Conservation (phyloP, 2,113 vertebrate species). For the Cynocephalus volans region DNA sequence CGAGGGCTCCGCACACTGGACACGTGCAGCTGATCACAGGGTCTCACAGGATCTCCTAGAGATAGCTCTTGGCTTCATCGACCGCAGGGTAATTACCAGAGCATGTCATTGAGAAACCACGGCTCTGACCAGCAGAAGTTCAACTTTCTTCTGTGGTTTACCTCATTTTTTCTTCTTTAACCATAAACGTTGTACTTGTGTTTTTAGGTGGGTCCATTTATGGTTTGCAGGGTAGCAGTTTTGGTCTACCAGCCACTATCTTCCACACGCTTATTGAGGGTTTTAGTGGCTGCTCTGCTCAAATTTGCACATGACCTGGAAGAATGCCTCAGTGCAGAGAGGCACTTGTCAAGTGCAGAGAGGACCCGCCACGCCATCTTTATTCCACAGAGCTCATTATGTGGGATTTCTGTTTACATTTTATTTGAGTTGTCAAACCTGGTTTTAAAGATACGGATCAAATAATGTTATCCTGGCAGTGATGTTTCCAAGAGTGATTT, state of each 20-base stretch:
- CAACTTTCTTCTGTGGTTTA: slow-evolving; percentile 15
- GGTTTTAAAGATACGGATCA: slow-evolving; percentile 10
- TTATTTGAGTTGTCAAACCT: slow-evolving; percentile 37
- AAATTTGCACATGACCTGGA: neutral
- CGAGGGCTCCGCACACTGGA: neutral
- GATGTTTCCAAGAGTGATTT: neutral
- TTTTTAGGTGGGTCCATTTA: slow-evolving; percentile 28
- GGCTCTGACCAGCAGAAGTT: neutral
- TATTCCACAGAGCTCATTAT: neutral
- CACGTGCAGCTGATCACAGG: neutral
- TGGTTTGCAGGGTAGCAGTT: slow-evolving; percentile 2
- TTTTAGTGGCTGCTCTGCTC: neutral
- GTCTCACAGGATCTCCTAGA: neutral
- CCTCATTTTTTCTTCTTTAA: slow-evolving; percentile 28
- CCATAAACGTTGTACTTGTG: neutral
- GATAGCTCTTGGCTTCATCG: neutral
- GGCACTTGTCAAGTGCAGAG: neutral
- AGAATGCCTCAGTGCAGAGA: rapidly evolving
- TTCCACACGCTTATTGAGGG: neutral
- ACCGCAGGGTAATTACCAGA: neutral
- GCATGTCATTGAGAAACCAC: slow-evolving; percentile 5
- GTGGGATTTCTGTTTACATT: neutral
- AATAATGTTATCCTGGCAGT: neutral
- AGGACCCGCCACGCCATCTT: rapidly evolving
- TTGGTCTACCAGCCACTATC: neutral